phyloP scores from a whole-genome alignment of 2,888 invertebrate species.

The Caenorhabditis sp. region DNA sequence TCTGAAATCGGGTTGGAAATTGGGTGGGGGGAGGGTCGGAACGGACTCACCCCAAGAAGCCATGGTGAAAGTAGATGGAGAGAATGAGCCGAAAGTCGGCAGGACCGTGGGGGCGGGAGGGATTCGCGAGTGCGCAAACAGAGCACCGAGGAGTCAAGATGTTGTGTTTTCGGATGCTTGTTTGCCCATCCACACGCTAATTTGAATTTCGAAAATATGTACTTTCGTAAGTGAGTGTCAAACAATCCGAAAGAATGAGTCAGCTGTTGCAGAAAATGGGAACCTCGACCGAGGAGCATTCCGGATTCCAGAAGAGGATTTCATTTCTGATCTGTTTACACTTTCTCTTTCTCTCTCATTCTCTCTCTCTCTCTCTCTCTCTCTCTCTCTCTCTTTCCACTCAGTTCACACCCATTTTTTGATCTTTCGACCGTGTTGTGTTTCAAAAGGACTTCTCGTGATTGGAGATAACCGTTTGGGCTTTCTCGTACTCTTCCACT shows the following conservation, averaged over 20 bases:
- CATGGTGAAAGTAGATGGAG: conserved; percentile 32
- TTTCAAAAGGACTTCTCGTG: conserved; percentile 13
- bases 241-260: background rate
- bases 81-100: conserved; percentile 14
- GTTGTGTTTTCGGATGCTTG: conserved; percentile 32
- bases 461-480: conserved; percentile 19
- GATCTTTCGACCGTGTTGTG: conserved; percentile 5
- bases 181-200: conserved; percentile 25
- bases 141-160: conserved; percentile 9
- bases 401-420: background rate
- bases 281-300: no score
- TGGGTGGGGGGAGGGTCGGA: background rate
- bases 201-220: conserved; percentile 31
- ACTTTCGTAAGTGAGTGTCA: background rate
- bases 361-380: no score
- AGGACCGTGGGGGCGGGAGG: conserved; percentile 18
- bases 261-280: no score
- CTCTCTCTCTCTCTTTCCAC: background rate
- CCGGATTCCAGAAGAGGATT: no score
- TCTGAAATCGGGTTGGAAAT: conserved; percentile 46
- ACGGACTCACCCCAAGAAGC: conserved; percentile 55
- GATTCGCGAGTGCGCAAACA: conserved; percentile 44
- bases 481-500: conserved; percentile 16
- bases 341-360: background rate
- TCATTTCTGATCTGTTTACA: no score